These are phyloP conservation scores for Podarcis siculus DNA, from an alignment of 2,797 vertebrate genomes.

Conservation along the genomic window DNA sequence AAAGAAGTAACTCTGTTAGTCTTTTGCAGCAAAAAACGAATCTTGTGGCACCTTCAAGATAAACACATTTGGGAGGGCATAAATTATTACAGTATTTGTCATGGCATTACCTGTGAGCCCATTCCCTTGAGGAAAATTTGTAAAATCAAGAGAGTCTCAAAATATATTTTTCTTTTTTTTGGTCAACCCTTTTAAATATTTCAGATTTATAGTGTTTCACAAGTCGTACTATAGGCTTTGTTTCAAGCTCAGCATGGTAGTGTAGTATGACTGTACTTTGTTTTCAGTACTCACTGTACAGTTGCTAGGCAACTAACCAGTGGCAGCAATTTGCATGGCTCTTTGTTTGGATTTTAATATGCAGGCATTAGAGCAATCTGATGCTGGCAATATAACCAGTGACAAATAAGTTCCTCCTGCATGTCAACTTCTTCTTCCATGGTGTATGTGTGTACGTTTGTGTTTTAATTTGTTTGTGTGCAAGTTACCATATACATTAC, in stretches of 20 bases:
- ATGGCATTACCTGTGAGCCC: neutral
- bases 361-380: slow-evolving; percentile 25
- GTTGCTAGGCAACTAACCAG: slow-evolving; percentile 59
- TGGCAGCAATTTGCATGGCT: slow-evolving; percentile 37
- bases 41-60: too few relatives aligned
- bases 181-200: slow-evolving; percentile 1
- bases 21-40: too few relatives aligned
- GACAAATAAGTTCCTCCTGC: neutral
- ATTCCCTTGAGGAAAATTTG: neutral
- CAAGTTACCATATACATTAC: neutral
- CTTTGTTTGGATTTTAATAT: slow-evolving; percentile 42
- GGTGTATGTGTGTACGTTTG: neutral
- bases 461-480: neutral
- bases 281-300: slow-evolving; percentile 9
- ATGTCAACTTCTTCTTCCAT: neutral
- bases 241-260: neutral
- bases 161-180: neutral
- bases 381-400: neutral
- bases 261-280: slow-evolving; percentile 18
- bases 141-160: neutral
- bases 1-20: too few relatives aligned
- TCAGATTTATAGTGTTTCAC: neutral
- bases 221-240: neutral
- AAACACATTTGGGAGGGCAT: too few relatives aligned
- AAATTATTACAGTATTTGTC: neutral